phyloP scores from a whole-genome alignment of 2,888 invertebrate genomes.

The Drosophila atroscutellata region DNA sequence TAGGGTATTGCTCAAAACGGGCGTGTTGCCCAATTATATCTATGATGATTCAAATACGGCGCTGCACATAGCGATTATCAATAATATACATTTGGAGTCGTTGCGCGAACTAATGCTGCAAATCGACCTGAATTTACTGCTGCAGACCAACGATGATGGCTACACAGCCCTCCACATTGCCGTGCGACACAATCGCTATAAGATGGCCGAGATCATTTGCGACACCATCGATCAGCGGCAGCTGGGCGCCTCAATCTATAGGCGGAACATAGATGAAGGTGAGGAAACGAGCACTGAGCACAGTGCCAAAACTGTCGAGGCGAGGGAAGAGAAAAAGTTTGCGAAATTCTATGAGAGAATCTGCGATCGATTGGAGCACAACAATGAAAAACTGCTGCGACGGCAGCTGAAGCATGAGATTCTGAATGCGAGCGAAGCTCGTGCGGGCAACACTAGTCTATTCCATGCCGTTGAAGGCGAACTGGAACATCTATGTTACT shows the following conservation, averaged over 20 bases:
- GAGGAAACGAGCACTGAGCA: slow-evolving; percentile 3
- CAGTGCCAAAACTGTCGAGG: slow-evolving; percentile 5
- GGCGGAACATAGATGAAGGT: slow-evolving; percentile 27
- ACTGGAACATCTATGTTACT: slow-evolving; percentile 80
- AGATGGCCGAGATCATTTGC: slow-evolving; percentile 76
- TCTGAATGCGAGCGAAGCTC: slow-evolving; percentile 77
- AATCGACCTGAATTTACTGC: slow-evolving; percentile 73
- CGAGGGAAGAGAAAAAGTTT: slow-evolving; percentile 46
- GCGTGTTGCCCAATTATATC: slow-evolving; percentile 62
- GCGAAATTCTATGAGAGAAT: slow-evolving; percentile 65
- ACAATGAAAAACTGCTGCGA: slow-evolving; percentile 23
- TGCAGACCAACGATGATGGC: slow-evolving; percentile 80
- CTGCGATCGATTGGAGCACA: slow-evolving; percentile 57
- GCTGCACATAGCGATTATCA: slow-evolving; percentile 80
- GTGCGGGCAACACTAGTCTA: slow-evolving; percentile 78
- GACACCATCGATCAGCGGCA: slow-evolving; percentile 75
- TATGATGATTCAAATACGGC: slow-evolving; percentile 80
- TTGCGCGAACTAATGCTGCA: slow-evolving; percentile 66
- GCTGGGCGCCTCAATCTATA: slow-evolving; percentile 49
- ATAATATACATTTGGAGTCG: slow-evolving; percentile 67
- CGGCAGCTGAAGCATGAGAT: slow-evolving; percentile 63
- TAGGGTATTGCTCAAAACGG: slow-evolving; percentile 62
- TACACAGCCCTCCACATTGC: slow-evolving; percentile 82
- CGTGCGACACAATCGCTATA: slow-evolving; percentile 74
- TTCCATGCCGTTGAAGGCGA: slow-evolving; percentile 81